These are phyloP conservation scores for Oxygymnocypris stewartii DNA, from an alignment of 2,113 vertebrate species.

Conservation along the genomic window DNA sequence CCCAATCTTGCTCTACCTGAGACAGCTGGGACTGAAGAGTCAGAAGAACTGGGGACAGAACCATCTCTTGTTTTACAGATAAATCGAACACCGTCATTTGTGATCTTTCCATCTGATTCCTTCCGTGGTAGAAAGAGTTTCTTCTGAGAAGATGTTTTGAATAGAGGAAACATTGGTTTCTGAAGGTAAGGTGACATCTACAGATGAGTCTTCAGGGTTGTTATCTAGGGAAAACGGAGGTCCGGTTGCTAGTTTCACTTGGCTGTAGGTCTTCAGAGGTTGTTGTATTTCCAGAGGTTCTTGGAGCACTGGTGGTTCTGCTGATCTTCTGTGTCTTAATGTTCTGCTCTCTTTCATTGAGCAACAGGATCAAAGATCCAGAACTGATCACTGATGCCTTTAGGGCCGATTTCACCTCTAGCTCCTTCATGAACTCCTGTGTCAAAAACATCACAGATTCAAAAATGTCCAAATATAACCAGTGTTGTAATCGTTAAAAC, in stretches of 20 bases:
- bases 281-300: neutral
- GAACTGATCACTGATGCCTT: slow-evolving; percentile 77
- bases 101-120: neutral
- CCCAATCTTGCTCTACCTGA: slow-evolving; percentile 83
- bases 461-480: neutral
- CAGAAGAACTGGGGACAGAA: slow-evolving; percentile 37
- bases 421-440: slow-evolving; percentile 83
- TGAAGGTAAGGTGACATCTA: neutral
- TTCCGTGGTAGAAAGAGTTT: neutral
- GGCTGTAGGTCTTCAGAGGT: neutral
- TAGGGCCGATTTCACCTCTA: slow-evolving; percentile 76
- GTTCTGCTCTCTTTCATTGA: slow-evolving; percentile 68
- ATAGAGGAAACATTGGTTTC: neutral
- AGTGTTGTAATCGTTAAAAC: neutral
- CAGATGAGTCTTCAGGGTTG: neutral
- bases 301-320: neutral
- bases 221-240: neutral
- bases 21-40: slow-evolving; percentile 72
- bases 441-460: neutral
- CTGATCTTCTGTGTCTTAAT: neutral
- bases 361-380: slow-evolving; percentile 79
- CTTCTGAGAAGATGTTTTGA: neutral
- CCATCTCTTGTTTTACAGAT: slow-evolving; percentile 5
- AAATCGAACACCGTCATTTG: neutral
- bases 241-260: neutral